Evolutionary conservation across 2,888 invertebrate genomes (phyloP).

Genomic region (Esperia sulphurella): DNA sequence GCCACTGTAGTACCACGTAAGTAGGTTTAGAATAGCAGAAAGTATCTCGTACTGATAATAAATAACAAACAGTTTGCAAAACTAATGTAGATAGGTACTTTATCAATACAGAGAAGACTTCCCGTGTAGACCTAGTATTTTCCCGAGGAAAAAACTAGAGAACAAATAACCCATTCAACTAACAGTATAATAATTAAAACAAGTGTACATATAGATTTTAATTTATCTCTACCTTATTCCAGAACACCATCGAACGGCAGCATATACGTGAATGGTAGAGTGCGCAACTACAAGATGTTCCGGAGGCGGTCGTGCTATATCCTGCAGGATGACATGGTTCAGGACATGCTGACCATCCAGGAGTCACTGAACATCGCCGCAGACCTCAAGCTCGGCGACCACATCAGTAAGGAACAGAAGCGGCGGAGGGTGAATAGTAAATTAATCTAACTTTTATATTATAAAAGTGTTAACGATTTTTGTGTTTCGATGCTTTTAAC

Average conservation of each 20-base stretch:
- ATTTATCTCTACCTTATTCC: conserved; percentile 22
- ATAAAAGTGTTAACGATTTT: neutral
- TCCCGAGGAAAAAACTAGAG: no score
- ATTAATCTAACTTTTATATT: neutral
- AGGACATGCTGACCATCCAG: conserved; percentile 89
- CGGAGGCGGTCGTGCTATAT: conserved; percentile 91
- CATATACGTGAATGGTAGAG: conserved; percentile 85
- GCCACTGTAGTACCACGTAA: no score
- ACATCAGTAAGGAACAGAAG: conserved; percentile 81
- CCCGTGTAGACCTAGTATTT: no score
- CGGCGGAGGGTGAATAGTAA: conserved; percentile 77
- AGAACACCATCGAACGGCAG: conserved; percentile 79
- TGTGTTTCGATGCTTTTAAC: no score
- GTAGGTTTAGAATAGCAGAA: no score
- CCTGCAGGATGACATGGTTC: conserved; percentile 91
- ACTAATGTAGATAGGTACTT: no score
- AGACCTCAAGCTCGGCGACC: conserved; percentile 88
- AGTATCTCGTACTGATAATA: no score
- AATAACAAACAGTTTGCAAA: no score
- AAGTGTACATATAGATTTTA: no score
- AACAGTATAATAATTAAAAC: no score
- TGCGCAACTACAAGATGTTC: conserved; percentile 83
- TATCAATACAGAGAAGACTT: no score
- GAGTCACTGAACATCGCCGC: conserved; percentile 94
- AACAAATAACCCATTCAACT: no score